Conservation (phyloP, 2,113 vertebrate genomes). For the Notarius lentiginosus region DNA sequence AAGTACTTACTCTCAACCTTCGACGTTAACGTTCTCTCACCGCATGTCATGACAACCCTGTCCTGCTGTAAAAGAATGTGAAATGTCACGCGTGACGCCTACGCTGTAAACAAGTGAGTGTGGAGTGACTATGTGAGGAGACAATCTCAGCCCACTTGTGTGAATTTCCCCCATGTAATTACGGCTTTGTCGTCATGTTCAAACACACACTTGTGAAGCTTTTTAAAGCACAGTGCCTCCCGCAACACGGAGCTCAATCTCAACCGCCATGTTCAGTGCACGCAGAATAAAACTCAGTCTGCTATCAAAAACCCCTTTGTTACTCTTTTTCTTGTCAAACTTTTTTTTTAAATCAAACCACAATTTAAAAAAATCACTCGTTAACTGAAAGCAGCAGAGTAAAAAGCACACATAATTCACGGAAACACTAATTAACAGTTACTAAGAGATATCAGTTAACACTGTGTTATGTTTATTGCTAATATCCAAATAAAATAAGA, state of each 20-base stretch:
- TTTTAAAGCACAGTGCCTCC: neutral
- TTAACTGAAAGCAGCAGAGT: neutral
- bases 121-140: neutral
- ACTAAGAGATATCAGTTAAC: neutral
- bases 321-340: neutral
- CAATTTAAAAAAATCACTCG: neutral
- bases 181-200: constrained; percentile 13
- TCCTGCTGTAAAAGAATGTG: neutral
- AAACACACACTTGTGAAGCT: neutral
- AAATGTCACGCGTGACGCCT: neutral
- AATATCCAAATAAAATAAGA: neutral
- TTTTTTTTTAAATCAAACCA: neutral
- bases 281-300: neutral
- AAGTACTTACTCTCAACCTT: neutral
- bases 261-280: neutral
- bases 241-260: neutral
- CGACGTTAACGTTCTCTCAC: neutral
- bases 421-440: neutral
- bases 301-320: neutral
- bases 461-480: neutral
- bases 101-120: neutral
- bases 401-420: neutral
- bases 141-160: neutral
- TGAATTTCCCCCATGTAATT: neutral
- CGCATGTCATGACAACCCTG: neutral